phyloP scores from a whole-genome alignment of 92 coral and sea anemone species.

The Porites rus region DNA sequence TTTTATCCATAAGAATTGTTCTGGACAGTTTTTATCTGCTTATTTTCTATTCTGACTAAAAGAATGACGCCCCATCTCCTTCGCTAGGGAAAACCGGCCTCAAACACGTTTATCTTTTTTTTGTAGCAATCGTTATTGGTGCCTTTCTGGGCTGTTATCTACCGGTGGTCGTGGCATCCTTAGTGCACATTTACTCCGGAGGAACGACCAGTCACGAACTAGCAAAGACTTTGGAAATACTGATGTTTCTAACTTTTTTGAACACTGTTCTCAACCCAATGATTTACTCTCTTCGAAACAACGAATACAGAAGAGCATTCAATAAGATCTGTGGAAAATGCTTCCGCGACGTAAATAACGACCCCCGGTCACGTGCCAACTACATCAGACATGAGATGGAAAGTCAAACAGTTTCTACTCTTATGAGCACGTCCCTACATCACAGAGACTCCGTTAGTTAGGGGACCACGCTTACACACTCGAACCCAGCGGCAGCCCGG shows the following conservation, averaged over 20 bases:
- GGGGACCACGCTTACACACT: too few relatives aligned
- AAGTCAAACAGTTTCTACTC: constrained; percentile 36
- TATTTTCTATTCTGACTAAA: too few relatives aligned
- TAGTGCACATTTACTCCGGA: constrained; percentile 42
- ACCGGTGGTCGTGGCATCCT: constrained; percentile 62
- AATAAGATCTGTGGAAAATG: constrained; percentile 27
- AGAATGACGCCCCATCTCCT: too few relatives aligned
- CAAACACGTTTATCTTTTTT: not conserved
- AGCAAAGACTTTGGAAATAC: constrained; percentile 25
- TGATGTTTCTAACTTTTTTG: constrained; percentile 50
- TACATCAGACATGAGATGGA: constrained; percentile 19
- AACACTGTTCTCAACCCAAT: constrained; percentile 64
- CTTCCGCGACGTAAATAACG: not conserved
- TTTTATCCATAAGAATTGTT: too few relatives aligned
- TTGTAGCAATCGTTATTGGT: constrained; percentile 73
- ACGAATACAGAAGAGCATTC: constrained; percentile 63
- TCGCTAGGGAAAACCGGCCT: too few relatives aligned
- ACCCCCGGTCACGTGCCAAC: constrained; percentile 9
- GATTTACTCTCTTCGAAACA: constrained; percentile 66
- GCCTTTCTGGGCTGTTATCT: constrained; percentile 71
- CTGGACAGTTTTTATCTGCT: too few relatives aligned
- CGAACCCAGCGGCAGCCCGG: too few relatives aligned
- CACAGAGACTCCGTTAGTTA: not conserved
- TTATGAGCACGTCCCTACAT: constrained; percentile 11
- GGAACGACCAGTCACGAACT: constrained; percentile 2